These are phyloP conservation scores for Palythoa grandiflora DNA, from an alignment of 92 coral and sea anemone genomes.

Conservation along the genomic window DNA sequence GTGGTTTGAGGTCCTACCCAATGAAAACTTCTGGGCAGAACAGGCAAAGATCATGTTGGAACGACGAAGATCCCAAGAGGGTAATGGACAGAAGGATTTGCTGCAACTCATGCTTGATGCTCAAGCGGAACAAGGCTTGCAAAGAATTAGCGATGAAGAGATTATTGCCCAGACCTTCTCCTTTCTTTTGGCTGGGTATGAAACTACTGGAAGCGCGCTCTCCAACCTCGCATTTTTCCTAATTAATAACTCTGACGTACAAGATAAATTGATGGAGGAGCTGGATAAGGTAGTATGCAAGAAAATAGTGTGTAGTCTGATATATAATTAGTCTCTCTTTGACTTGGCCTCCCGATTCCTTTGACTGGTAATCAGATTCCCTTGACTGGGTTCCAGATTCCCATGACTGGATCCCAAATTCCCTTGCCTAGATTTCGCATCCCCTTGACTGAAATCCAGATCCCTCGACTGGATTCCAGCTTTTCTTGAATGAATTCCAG, in stretches of 20 bases:
- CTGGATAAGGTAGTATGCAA: conserved; percentile 48
- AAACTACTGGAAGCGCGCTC: conserved; percentile 63
- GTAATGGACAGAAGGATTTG: conserved; percentile 48
- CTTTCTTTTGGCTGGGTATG: conserved; percentile 67
- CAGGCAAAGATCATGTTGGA: conserved; percentile 50
- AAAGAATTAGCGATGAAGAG: conserved; percentile 63
- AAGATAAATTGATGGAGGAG: conserved; percentile 61
- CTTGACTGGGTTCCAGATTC: no score
- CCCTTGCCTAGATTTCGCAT: no score
- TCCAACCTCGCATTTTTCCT: conserved; percentile 57
- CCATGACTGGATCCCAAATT: no score
- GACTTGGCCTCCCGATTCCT: no score
- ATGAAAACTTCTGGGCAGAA: conserved; percentile 40
- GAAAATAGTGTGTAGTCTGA: neutral
- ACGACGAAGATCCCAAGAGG: conserved; percentile 40
- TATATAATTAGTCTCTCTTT: no score
- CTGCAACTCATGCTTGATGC: conserved; percentile 71
- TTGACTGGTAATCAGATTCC: no score
- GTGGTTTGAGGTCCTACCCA: conserved; percentile 30
- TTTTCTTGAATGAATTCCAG: no score
- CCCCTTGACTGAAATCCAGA: no score
- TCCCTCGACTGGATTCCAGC: no score
- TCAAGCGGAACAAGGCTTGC: conserved; percentile 56
- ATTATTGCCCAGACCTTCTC: conserved; percentile 58
- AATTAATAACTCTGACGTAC: conserved; percentile 62